Base-by-base conservation (phyloP, 2,888 invertebrate genomes). In the Calameuta idolon region DNA sequence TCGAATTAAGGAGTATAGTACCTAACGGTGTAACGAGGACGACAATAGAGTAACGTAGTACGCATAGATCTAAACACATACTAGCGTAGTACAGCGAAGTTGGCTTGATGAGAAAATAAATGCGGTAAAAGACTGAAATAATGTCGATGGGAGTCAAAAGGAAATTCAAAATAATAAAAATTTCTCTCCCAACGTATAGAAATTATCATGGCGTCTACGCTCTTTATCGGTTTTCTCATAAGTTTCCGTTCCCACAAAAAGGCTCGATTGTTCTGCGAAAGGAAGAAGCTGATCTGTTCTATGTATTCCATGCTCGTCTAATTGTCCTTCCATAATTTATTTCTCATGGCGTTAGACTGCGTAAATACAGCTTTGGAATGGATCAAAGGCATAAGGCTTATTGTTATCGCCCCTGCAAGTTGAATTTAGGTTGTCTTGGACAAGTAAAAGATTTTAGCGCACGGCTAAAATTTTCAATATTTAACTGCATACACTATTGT, bases 221-320 rank as follows among this genome's bases (percentile, higher is more conserved):
- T 75, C 77, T 37, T 73, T 74, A 40, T 77, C 75, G 71, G 77
- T 77, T 35, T 75, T 73, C 34, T 71, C 73, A 69, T 68, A 35
- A 15, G 37, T 75, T 79, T 75, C 73, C 77, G 69, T 77, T 79
- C 75, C 73, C 77, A 77, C 75, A 69, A 68, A 68, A 37, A 31
- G 33, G 71, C 71, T 77, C 40, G 40, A 79, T 79, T 79, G 77
- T 79, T 34, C 73, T n/a, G 23, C n/a, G 33, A 30, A 35, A 55
- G 75, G 37, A 75, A 68, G 37, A 75, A 68, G 69, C 69, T 30
- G 34, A 55, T 33, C 15, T 15, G 15, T 40, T 40, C 74, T 23
- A 69, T n/a, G 23, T 76, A 23, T 23, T 55, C 55, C 23, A 55
- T 55, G 23, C 23, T 55, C 55, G 55, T 55, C 55, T 55, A 55